phyloP scores from a whole-genome alignment of 2,113 vertebrate genomes.

The Pangasianodon hypophthalmus region DNA sequence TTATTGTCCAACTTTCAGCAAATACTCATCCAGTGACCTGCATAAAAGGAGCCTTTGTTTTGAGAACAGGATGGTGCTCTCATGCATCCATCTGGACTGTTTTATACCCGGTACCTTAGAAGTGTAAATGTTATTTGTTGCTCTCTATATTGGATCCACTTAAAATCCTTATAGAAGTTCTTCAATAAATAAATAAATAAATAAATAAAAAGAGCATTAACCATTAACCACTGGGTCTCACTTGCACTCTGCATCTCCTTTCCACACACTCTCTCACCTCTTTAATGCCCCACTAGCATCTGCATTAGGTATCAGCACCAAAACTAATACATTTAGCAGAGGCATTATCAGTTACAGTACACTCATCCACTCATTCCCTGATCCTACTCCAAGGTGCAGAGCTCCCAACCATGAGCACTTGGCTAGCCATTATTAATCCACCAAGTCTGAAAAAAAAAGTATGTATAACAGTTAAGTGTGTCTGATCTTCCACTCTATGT shows the following conservation, averaged over 20 bases:
- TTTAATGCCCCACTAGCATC: constrained; percentile 35
- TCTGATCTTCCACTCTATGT: constrained; percentile 37
- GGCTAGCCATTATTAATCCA: constrained; percentile 49
- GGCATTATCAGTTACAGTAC: constrained; percentile 45
- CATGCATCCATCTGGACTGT: neutral
- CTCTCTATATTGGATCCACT: neutral
- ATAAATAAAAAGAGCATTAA: neutral
- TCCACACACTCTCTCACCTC: constrained; percentile 12
- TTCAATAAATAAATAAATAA: neutral
- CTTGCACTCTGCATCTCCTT: constrained; percentile 14
- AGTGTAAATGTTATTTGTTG: neutral
- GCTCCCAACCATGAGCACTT: constrained; percentile 40
- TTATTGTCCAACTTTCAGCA: neutral
- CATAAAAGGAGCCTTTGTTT: neutral
- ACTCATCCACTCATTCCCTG: constrained; percentile 14
- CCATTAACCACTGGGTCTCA: neutral
- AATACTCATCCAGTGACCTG: neutral
- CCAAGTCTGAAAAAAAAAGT: constrained; percentile 45
- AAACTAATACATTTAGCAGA: constrained; percentile 52
- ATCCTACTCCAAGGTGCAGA: constrained; percentile 33
- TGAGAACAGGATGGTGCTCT: neutral
- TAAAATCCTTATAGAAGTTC: neutral
- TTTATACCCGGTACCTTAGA: neutral
- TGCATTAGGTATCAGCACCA: constrained; percentile 45
- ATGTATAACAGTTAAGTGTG: constrained; percentile 51